phyloP scores from a whole-genome alignment of 2,797 vertebrate genomes.

The Melanotaenia pygmaea region DNA sequence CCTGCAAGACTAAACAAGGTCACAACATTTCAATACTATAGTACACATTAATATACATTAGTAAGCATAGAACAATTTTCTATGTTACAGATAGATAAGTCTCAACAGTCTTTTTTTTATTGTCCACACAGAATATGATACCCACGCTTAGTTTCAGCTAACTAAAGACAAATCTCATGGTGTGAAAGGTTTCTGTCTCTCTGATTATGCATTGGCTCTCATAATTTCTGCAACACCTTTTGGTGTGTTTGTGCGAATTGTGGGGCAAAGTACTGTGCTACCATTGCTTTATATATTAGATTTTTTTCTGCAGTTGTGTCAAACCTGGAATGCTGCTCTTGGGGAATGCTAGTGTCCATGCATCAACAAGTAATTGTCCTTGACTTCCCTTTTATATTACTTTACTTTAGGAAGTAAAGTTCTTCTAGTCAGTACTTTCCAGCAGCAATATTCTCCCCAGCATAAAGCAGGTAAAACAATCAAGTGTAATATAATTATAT shows the following conservation, averaged over 20 bases:
- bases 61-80: not conserved
- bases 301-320: constrained; percentile 58
- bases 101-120: not conserved
- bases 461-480: not conserved
- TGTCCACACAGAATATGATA: not conserved
- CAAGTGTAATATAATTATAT: constrained; percentile 3
- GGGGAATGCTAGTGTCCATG: constrained; percentile 59
- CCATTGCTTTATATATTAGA: constrained; percentile 44
- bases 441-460: not conserved
- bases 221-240: constrained; percentile 45
- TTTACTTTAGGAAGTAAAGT: constrained; percentile 30
- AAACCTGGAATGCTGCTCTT: constrained; percentile 60
- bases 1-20: constrained; percentile 55
- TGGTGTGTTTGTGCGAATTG: constrained; percentile 53
- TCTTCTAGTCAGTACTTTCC: constrained; percentile 14
- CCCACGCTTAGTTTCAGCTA: not conserved
- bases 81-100: not conserved
- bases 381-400: constrained; percentile 45
- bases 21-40: constrained; percentile 31
- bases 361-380: constrained; percentile 65
- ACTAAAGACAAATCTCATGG: not conserved
- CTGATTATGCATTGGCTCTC: constrained; percentile 22
- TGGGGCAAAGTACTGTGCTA: constrained; percentile 72
- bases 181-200: constrained; percentile 26
- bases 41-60: not conserved